Conservation (phyloP, 2,797 vertebrate genomes). For the Platyrinchus mystaceus region DNA sequence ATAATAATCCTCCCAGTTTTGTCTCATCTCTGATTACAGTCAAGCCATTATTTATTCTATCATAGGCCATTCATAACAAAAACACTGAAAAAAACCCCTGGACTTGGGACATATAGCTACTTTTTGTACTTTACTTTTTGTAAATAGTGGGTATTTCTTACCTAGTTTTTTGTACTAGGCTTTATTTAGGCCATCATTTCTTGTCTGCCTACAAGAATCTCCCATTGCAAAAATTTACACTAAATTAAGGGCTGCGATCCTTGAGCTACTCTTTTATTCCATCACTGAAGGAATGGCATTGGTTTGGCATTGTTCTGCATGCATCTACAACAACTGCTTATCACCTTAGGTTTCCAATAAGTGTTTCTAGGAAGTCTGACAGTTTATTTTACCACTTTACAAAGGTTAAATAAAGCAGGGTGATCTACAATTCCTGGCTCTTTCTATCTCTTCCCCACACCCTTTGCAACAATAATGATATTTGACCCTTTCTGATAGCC, state of each 20-base stretch:
- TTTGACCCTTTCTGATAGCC: not conserved
- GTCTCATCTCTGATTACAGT: not conserved
- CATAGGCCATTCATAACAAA: not conserved
- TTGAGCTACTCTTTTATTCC: not conserved
- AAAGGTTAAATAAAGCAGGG: not conserved
- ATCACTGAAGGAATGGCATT: not conserved
- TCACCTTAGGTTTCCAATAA: not conserved
- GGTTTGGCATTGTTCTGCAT: not conserved
- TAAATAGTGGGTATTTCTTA: not conserved
- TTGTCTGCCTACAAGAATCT: not conserved
- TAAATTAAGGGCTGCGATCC: not conserved
- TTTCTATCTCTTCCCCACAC: not conserved
- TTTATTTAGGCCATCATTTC: constrained; percentile 1
- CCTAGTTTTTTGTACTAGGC: not conserved
- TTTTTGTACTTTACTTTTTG: not conserved
- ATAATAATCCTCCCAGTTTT: not conserved
- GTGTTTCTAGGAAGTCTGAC: not conserved
- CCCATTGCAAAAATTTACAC: not conserved
- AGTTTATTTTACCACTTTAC: not conserved
- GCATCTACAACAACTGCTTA: not conserved
- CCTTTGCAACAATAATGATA: not conserved
- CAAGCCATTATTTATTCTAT: not conserved
- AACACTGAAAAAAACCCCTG: not conserved
- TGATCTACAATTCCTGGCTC: not conserved
- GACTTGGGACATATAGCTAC: not conserved